phyloP scores from a whole-genome alignment of 2,888 invertebrate genomes.

The Myathropa florea region DNA sequence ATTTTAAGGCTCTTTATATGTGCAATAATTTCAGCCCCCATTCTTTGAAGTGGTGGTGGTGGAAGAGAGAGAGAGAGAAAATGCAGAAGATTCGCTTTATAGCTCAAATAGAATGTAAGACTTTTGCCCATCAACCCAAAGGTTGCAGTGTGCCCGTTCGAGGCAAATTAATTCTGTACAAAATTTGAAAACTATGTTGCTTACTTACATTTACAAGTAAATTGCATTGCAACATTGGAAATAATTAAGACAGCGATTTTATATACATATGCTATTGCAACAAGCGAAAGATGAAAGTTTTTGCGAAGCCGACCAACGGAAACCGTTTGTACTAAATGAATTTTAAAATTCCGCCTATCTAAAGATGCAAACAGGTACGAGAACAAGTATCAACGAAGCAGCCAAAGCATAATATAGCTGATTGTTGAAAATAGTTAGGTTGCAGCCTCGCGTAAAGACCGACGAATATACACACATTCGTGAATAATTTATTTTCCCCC shows the following conservation, averaged over 20 bases:
- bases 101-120: slow-evolving; percentile 18
- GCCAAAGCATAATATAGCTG: slow-evolving; percentile 13
- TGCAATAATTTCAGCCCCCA: slow-evolving; percentile 26
- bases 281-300: slow-evolving; percentile 17
- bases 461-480: slow-evolving; percentile 17
- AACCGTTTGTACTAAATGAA: slow-evolving; percentile 47
- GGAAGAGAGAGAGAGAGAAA: not conserved
- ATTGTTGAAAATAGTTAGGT: slow-evolving; percentile 38
- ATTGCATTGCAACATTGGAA: too few species aligned
- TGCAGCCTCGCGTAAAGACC: slow-evolving; percentile 39
- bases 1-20: slow-evolving; percentile 49
- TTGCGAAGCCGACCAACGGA: slow-evolving; percentile 42
- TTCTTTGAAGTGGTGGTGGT: slow-evolving; percentile 6
- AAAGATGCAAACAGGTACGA: slow-evolving; percentile 28
- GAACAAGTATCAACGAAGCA: slow-evolving; percentile 8
- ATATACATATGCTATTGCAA: slow-evolving; percentile 4
- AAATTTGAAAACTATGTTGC: slow-evolving; percentile 30
- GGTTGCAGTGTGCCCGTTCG: not conserved
- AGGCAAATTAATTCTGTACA: slow-evolving; percentile 28
- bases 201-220: not conserved
- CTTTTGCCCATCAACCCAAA: slow-evolving; percentile 4
- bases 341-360: slow-evolving; percentile 61
- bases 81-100: slow-evolving; percentile 27
- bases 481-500: slow-evolving; percentile 62
- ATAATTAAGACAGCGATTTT: too few species aligned